Conservation (phyloP, 2,888 invertebrate genomes). For the Trichogramma dendrolimi region DNA sequence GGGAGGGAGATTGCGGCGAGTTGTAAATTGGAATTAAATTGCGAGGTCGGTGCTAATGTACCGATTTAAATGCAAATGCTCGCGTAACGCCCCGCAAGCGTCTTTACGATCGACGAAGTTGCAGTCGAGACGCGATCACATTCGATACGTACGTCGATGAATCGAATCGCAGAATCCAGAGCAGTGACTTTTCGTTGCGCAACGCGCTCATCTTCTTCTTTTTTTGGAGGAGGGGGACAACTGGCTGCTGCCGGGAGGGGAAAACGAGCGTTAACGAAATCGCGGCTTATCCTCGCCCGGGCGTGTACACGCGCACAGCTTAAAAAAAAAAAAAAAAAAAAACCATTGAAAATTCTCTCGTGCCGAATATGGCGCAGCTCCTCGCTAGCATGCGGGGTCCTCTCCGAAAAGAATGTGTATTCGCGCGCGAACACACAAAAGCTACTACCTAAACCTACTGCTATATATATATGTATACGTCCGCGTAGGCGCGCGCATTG, state of each 20-base stretch:
- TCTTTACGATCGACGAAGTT: conserved; percentile 20
- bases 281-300: background rate
- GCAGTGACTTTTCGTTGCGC: too few species aligned
- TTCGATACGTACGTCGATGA: too few species aligned
- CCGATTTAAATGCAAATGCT: conserved; percentile 43
- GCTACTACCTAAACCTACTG: too few species aligned
- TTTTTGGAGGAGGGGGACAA: conserved; percentile 11
- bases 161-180: too few species aligned
- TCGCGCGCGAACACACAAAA: too few species aligned
- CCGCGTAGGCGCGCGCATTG: too few species aligned
- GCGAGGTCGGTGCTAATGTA: conserved; percentile 36
- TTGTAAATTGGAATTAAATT: conserved; percentile 43
- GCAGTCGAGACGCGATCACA: background rate
- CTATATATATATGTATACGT: too few species aligned
- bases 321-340: too few species aligned
- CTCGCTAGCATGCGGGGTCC: background rate
- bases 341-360: conserved; percentile 29
- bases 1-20: conserved; percentile 32
- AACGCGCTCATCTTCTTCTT: conserved; percentile 28
- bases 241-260: too few species aligned
- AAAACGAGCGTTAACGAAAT: too few species aligned
- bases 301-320: conserved; percentile 6
- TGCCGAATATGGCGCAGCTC: conserved; percentile 27
- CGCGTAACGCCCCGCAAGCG: conserved; percentile 24
- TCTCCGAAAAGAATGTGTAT: too few species aligned